These are phyloP conservation scores for Pogonomyrmex barbatus DNA, from an alignment of 1,140 invertebrate species.

Conservation along the genomic window DNA sequence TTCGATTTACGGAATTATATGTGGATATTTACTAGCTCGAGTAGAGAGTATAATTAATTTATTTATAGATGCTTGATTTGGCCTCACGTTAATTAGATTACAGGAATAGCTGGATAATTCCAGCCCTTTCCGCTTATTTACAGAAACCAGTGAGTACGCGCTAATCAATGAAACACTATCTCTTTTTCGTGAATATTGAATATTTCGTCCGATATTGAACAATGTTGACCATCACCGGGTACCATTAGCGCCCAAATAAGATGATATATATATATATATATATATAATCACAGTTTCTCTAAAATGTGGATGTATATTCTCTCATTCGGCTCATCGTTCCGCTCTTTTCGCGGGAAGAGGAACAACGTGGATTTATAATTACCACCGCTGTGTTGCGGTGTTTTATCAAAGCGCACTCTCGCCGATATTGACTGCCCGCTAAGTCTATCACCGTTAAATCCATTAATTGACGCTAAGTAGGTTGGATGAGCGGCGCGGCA, in stretches of 20 bases:
- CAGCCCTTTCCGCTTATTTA: background rate
- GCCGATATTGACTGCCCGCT: slow-evolving; percentile 30
- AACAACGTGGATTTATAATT: slow-evolving; percentile 44
- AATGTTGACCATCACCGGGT: background rate
- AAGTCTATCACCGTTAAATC: slow-evolving; percentile 42
- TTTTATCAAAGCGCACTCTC: slow-evolving; percentile 57
- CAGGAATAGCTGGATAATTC: background rate
- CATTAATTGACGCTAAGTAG: slow-evolving; percentile 59
- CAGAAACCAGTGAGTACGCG: background rate
- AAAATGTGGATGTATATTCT: background rate
- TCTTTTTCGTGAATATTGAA: background rate
- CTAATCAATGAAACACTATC: slow-evolving; percentile 7
- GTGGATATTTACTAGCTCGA: background rate
- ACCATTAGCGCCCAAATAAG: background rate
- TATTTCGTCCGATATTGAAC: background rate
- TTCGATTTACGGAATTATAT: slow-evolving; percentile 6
- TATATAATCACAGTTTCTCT: slow-evolving; percentile 19
- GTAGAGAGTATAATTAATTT: background rate
- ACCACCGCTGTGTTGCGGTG: slow-evolving; percentile 10
- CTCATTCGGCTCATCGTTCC: slow-evolving; percentile 20
- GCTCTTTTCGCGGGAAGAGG: slow-evolving; percentile 11
- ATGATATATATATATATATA: background rate
- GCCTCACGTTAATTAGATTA: background rate
- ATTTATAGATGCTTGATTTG: background rate
- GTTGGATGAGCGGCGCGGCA: slow-evolving; percentile 33